These are phyloP conservation scores for Dryobotodes eremita DNA, from an alignment of 2,888 invertebrate genomes.

Conservation along the genomic window DNA sequence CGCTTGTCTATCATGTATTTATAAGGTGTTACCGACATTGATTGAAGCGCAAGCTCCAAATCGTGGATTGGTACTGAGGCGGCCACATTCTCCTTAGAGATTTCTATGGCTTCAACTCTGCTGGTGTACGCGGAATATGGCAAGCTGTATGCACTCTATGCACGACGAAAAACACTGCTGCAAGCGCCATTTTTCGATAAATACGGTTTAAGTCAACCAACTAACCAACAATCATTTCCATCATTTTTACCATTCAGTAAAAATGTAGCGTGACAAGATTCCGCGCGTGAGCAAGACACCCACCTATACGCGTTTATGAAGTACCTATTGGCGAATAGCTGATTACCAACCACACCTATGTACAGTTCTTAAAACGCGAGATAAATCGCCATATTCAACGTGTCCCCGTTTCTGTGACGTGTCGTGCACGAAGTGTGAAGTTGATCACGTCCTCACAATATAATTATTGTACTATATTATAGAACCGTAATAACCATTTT, in stretches of 20 bases:
- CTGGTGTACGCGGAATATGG: not conserved
- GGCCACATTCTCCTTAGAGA: not conserved
- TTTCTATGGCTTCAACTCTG: not conserved
- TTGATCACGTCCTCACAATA: conserved; percentile 21
- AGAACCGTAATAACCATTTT: conserved; percentile 5
- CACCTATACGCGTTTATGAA: conserved; percentile 5
- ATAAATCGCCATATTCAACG: not conserved
- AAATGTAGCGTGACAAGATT: not conserved
- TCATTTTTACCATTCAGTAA: conserved; percentile 5
- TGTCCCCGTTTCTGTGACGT: not conserved
- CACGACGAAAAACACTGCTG: not conserved
- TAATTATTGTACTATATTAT: conserved; percentile 18
- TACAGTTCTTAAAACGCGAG: conserved; percentile 1
- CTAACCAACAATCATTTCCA: not conserved
- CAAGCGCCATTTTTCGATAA: conserved; percentile 4
- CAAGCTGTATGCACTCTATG: not conserved
- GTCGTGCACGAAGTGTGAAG: conserved; percentile 13
- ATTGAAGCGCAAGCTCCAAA: not conserved
- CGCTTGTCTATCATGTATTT: conserved; percentile 16
- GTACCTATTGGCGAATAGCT: not conserved
- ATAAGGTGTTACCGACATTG: conserved; percentile 5
- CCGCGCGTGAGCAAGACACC: not conserved
- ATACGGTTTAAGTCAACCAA: not conserved
- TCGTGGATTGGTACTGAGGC: not conserved
- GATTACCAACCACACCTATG: conserved; percentile 29